phyloP scores from a whole-genome alignment of 2,888 invertebrate species.

The Ormyrus labotus region DNA sequence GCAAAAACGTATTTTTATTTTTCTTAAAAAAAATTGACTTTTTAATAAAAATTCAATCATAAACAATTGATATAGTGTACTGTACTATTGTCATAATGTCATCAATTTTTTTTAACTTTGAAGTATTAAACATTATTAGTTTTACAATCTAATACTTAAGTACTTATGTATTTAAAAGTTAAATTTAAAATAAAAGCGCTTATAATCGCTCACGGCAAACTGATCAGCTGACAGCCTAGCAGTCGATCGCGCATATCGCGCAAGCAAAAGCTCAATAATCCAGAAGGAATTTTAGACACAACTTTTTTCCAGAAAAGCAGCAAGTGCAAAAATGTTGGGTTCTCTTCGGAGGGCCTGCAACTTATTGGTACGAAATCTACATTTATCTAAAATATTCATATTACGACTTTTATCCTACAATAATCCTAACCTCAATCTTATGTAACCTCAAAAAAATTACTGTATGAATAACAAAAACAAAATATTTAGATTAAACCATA shows the following conservation, averaged over 20 bases:
- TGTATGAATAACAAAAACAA: conserved; percentile 11
- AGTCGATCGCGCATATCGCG: too few species aligned
- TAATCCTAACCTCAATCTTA: conserved; percentile 59
- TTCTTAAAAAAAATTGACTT: too few species aligned
- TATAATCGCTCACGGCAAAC: not conserved
- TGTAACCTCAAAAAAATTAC: conserved; percentile 57
- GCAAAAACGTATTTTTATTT: too few species aligned
- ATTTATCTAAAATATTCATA: not conserved
- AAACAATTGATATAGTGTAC: too few species aligned
- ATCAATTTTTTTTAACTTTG: too few species aligned
- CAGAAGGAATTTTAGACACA: not conserved
- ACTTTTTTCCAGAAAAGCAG: not conserved
- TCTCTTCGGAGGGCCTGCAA: conserved; percentile 62
- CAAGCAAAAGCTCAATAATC: not conserved
- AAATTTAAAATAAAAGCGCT: too few species aligned
- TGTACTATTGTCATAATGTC: too few species aligned
- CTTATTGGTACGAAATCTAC: conserved; percentile 60
- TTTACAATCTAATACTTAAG: too few species aligned
- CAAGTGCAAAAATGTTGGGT: conserved; percentile 52
- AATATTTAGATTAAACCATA: not conserved
- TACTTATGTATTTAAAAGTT: too few species aligned
- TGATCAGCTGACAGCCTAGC: conserved; percentile 10
- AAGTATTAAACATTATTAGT: too few species aligned
- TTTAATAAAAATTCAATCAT: too few species aligned
- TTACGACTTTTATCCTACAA: not conserved